Evolutionary conservation across 2,888 invertebrate species (phyloP), one percentile per base, ranked within the genome.

Genomic region (Hydriomena furcata): DNA sequence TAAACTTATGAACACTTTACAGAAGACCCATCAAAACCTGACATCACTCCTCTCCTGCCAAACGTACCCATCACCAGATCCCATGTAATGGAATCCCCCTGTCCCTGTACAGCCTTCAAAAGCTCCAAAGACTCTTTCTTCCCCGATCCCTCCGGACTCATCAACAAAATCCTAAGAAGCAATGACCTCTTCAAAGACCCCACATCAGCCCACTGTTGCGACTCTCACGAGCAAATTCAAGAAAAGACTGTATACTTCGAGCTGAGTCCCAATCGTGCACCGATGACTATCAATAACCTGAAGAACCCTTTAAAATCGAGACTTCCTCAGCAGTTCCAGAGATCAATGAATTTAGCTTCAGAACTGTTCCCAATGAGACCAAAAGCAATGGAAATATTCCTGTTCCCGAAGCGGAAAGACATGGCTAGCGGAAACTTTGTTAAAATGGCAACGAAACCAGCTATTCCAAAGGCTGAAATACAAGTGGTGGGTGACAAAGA

Each of bases 361-460:
- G 42, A 27, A 27, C 1, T 27, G 13, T n/a, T 45, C 11, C 47
- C 58, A 0, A 8, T 63, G 0, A 80, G 79, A 48, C 62, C 78
- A 1, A 85, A 82, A 61, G 61, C 76, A 1, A 67, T 88, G 7
- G 89, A 89, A 61, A 73, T 88, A 34, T 69, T 84, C 21, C 55
- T 88, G 7, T 79, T 82, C 52, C 88, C 89, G 0, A 84, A 82
- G 49, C 79, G 79, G 31, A 79, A 76, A 49, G 74, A 79, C 2
- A 30, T 58, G 3, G 40, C 44, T 5, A 38, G 45, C 4, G 58
- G 60, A 1, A 70, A 75, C 0, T 46, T 55, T 5, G 21, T 55
- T 1, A 70, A 65, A 54, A 40, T 31, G 7, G 4, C 55, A 5
- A 34, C 58, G 0, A 69, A 66, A 13, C 75, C 73, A 46, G 56